phyloP scores from a whole-genome alignment of 64 coral and sea anemone species.

The Stylophora pistillata region DNA sequence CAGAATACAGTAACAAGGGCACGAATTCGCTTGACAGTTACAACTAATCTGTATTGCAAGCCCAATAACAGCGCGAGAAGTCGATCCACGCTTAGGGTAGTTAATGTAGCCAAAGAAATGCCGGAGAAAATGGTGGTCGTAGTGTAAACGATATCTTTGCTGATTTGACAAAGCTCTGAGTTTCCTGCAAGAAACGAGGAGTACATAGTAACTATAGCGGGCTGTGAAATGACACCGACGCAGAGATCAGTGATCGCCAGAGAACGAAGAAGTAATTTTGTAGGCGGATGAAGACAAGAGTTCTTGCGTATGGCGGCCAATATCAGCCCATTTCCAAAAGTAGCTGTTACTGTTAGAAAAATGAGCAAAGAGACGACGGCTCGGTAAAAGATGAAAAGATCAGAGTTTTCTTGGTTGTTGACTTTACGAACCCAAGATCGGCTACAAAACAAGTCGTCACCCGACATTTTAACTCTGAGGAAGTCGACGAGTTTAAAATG shows the following conservation, averaged over 20 bases:
- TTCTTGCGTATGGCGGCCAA: slow-evolving; percentile 43
- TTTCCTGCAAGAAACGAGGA: neutral
- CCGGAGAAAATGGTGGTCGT: neutral
- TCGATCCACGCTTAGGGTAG: slow-evolving; percentile 21
- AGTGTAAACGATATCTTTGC: neutral
- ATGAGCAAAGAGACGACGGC: neutral
- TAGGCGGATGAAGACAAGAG: slow-evolving; percentile 43
- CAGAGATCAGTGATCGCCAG: slow-evolving; percentile 64
- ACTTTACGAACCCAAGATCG: neutral
- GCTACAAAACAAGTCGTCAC: neutral
- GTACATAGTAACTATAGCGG: neutral
- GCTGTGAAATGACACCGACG: slow-evolving; percentile 58
- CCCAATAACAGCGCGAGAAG: slow-evolving; percentile 8
- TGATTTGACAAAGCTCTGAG: neutral
- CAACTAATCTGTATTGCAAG: slow-evolving; percentile 25
- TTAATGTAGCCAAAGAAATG: neutral
- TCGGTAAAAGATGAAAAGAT: neutral
- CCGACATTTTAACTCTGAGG: too few species aligned
- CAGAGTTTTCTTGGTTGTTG: neutral
- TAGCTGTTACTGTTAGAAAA: slow-evolving; percentile 7
- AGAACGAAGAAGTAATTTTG: slow-evolving; percentile 48
- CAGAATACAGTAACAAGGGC: neutral
- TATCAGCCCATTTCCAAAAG: slow-evolving; percentile 53
- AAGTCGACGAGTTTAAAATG: too few species aligned
- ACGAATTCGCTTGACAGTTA: slow-evolving; percentile 18